A percentile compares a stretch with the other conserved stretches of the same genome.
phyloP scores from a whole-genome alignment of 1,140 invertebrate species.

The Tetramorium simillimum region DNA sequence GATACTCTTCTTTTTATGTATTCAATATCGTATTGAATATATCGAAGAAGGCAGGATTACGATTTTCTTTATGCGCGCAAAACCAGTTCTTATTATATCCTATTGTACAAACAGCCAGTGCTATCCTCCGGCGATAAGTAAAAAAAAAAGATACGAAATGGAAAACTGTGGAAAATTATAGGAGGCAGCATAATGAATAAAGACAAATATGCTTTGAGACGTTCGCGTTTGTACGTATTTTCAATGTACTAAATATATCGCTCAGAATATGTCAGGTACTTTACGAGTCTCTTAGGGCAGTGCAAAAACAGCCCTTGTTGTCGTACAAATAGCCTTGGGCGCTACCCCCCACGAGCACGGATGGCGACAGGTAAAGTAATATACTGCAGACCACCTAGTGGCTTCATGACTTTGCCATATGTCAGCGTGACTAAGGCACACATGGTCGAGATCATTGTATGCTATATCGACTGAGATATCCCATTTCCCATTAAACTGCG shows the following conservation, averaged over 20 bases:
- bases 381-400: slow-evolving; percentile 84
- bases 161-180: neutral
- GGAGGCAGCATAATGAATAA: neutral
- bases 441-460: slow-evolving; percentile 79
- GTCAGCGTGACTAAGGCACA: slow-evolving; percentile 85
- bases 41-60: neutral
- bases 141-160: neutral
- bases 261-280: slow-evolving; percentile 46
- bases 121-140: neutral
- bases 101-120: neutral
- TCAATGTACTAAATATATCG: neutral
- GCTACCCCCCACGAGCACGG: slow-evolving; percentile 68
- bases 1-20: neutral
- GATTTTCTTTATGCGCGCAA: neutral
- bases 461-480: neutral
- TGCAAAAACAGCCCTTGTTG: slow-evolving; percentile 73
- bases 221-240: neutral
- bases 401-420: slow-evolving; percentile 85
- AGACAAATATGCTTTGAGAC: neutral
- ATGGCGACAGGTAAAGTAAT: slow-evolving; percentile 84
- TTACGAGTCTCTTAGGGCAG: slow-evolving; percentile 63
- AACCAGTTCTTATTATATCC: neutral
- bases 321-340: slow-evolving; percentile 82
- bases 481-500: slow-evolving; percentile 5
- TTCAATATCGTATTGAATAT: neutral